Base-by-base conservation (phyloP, 2,888 invertebrate species). In the Argyresthia albistria region DNA sequence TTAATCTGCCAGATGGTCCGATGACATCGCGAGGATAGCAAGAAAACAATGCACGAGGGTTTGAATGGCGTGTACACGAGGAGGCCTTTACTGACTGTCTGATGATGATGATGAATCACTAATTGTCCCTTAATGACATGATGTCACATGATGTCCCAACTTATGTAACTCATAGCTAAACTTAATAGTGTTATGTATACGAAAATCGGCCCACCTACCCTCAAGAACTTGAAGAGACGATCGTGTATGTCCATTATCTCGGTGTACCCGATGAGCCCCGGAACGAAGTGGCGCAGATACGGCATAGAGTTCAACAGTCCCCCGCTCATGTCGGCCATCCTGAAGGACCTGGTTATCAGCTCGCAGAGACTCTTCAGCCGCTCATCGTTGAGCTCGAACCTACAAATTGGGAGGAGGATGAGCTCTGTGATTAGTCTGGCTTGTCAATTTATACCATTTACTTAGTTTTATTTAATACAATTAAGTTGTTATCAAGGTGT, bases 251-350 rank as follows among this genome's bases (percentile, higher is more conserved):
- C 64, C 56, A 82, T 76, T 12, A 91, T 64, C 54, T 89, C 79
- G 0, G 80, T 90, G 67, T 92, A 94, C 0, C 93, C 93, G 15
- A 89, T 89, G 1, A 82, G 64, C 51, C 88, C 79, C 0, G 93
- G 94, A 0, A 90, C 84, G 1, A 94, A 50, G 65, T 90, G 89
- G 53, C 93, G 84, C 15, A 94, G 65, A 59, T 91, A 90, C 0
- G 94, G 93, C 78, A 93, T 75, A 64, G 91, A 92, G 58, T 92
- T 93, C 46, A 94, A 63, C 6, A 93, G 60, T 0, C 94, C 93
- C 0, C 94, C 94, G 45, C 92, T 90, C 79, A 92, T 91, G 64
- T 93, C 93, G 8, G 89, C 83, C 1, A 87, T 70, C 61, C 89
- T 88, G 66, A 94, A 94, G 9, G 89, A 84, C 47, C 90, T 88